phyloP scores from a whole-genome alignment of 2,888 invertebrate species.

The Polydrusus pterygomalis region DNA sequence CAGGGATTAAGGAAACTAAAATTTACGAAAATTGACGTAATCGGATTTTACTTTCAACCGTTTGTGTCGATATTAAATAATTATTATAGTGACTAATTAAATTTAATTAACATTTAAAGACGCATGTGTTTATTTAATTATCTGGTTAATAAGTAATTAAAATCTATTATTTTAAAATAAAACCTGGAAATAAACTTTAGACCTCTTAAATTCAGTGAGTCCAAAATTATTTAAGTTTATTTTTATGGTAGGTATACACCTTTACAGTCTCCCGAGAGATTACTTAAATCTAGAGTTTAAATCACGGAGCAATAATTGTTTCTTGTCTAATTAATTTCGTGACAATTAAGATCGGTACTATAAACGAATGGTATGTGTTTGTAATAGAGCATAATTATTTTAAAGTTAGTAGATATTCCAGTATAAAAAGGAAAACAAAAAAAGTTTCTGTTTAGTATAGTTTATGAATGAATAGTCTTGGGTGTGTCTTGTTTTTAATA shows the following conservation, averaged over 20 bases:
- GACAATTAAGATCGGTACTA: not conserved
- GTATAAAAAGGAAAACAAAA: no score
- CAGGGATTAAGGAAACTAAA: no score
- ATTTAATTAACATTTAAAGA: not conserved
- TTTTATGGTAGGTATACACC: not conserved
- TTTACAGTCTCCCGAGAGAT: not conserved
- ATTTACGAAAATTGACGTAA: no score
- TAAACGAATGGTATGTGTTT: not conserved
- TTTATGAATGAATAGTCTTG: no score
- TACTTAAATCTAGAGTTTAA: not conserved
- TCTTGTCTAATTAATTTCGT: conserved; percentile 8
- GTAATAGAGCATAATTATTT: no score
- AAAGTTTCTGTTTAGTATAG: no score
- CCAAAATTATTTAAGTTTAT: not conserved
- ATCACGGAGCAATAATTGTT: not conserved
- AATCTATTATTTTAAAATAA: not conserved
- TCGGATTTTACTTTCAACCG: no score
- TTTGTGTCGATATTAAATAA: not conserved
- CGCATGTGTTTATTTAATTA: no score
- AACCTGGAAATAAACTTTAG: not conserved
- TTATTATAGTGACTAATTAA: not conserved
- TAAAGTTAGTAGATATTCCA: no score
- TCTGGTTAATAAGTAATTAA: no score
- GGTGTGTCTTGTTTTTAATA: no score
- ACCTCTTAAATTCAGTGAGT: conserved; percentile 1